Base-by-base conservation (phyloP, 1,140 invertebrate genomes). In the Lasaia peninsularis region DNA sequence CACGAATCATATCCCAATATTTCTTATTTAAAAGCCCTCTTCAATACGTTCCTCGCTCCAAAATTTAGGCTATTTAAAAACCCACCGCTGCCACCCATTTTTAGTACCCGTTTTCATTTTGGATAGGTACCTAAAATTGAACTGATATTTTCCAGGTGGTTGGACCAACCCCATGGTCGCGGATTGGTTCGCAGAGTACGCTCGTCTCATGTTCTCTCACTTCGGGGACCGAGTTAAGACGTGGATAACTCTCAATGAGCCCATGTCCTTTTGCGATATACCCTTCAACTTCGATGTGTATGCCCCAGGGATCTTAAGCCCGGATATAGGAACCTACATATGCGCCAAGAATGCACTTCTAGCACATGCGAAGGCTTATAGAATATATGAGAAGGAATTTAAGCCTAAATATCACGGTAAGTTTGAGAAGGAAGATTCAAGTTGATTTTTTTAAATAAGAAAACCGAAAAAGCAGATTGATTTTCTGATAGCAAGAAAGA, bases 221-320 rank as follows among this genome's bases (percentile, higher is more conserved):
- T 92, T 91, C 63, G 93, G 92, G 0, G 90, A 92, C 78, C 83
- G 91, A 24, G 91, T 93, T 0, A 91, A 91, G 60, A 65, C 81
- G 37, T 94, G 93, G 92, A 90, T 92, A 1, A 94, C 93, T 0
- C 88, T 94, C 37, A 94, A 94, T 69, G 93, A 94, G 72, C 92
- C 93, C 0, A 80, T 87, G 62, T 85, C 91, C 35, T 69, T 91
- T 2, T 92, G 92, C 49, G 77, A 89, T 34, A 63, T 75, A 11
- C 89, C 88, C 9, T 81, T 40, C 52, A 54, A 54, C 34, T 37
- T 37, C 1, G 76, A 76, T 40, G n/a, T 49, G 0, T 16, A 31
- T 0, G 64, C 56, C 11, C 70, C 67, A 5, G 56, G 54, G 2
- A 16, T 62, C 0, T 8, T 33, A 8, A 54, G 58, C 11, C 33